Evolutionary conservation across 2,888 invertebrate species (phyloP).

Genomic region (Escarpia spicata): DNA sequence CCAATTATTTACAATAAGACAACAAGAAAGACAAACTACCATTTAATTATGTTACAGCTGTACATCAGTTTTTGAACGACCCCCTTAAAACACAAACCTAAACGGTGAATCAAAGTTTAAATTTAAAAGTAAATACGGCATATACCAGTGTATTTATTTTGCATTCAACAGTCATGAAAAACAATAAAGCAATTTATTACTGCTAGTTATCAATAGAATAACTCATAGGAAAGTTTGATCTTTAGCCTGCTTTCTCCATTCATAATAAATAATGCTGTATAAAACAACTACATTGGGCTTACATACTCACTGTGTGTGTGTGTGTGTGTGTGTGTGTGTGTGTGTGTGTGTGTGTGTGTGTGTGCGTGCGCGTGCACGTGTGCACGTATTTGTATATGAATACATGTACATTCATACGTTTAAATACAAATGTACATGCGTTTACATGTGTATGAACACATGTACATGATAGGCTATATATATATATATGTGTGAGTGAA

Average conservation of each 20-base stretch:
- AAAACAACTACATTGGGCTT: not conserved
- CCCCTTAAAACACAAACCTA: not conserved
- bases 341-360: not conserved
- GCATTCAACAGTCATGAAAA: not conserved
- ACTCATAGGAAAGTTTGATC: not conserved
- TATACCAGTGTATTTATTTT: not conserved
- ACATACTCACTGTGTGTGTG: not conserved
- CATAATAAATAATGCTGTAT: not conserved
- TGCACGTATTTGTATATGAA: not conserved
- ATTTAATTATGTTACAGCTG: not conserved
- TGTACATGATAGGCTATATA: not conserved
- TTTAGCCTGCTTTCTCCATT: no score
- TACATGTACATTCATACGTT: not conserved
- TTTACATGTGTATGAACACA: not conserved
- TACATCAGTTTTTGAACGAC: not conserved
- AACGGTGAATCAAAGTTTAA: not conserved
- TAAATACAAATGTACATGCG: not conserved
- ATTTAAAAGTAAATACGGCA: not conserved
- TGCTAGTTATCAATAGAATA: not conserved
- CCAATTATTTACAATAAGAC: not conserved
- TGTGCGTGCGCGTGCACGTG: not conserved
- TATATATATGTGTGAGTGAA: not conserved
- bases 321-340: slow-evolving; percentile 8
- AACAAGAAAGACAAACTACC: not conserved
- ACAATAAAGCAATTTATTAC: not conserved